A percentile compares a stretch with the other conserved stretches of the same genome.
Evolutionary conservation across 2,113 vertebrate genomes (phyloP).

Genomic region (Procavia capensis): DNA sequence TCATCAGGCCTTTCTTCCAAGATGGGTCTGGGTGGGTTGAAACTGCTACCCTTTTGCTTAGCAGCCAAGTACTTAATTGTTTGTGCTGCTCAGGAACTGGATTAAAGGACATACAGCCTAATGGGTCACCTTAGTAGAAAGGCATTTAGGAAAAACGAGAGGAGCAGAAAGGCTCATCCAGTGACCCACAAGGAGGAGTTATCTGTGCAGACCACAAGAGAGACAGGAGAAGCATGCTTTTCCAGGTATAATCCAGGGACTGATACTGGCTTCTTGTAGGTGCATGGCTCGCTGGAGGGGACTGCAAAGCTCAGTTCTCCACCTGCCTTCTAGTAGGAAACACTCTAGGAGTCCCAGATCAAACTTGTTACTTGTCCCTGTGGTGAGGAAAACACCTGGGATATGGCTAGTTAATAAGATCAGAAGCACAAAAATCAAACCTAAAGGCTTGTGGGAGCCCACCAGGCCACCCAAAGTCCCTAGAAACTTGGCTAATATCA

Average conservation of each 20-base stretch:
- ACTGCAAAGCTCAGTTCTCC: background rate
- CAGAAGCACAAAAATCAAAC: background rate
- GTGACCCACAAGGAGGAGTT: background rate
- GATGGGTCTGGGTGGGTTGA: no score
- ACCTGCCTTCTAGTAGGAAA: background rate
- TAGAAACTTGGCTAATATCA: background rate
- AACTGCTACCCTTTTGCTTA: background rate
- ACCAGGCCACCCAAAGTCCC: background rate
- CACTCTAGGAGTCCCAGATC: background rate
- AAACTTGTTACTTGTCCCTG: background rate
- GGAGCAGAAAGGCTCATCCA: background rate
- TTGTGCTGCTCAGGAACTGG: background rate
- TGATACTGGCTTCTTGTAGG: background rate
- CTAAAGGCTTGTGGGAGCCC: background rate
- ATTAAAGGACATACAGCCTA: background rate
- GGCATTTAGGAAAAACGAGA: constrained; percentile 17
- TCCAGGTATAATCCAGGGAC: background rate
- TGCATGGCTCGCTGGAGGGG: background rate
- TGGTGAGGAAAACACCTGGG: background rate
- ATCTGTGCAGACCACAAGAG: background rate
- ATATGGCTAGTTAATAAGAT: constrained; percentile 17
- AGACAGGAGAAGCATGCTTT: background rate
- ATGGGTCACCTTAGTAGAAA: constrained; percentile 37
- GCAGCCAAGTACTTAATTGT: background rate
- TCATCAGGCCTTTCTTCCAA: background rate